A percentile compares a stretch with the other conserved stretches of the same genome.
These are phyloP conservation scores for Sinelater perroti DNA, from an alignment of 2,888 invertebrate genomes.

Conservation along the genomic window DNA sequence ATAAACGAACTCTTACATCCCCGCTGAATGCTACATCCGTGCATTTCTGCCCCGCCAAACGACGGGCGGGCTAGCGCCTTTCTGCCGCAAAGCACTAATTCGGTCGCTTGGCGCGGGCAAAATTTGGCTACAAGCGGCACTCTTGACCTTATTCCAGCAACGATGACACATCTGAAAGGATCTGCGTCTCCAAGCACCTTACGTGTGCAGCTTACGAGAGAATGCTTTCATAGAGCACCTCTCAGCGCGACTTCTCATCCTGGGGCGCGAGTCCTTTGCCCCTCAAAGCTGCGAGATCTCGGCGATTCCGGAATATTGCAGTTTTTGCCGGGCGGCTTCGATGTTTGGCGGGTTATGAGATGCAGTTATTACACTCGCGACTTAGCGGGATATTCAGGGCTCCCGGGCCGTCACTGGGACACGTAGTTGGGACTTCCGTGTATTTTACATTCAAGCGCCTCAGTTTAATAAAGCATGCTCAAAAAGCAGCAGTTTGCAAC, in stretches of 20 bases:
- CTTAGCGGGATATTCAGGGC: slow-evolving; percentile 17
- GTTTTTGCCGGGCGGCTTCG: slow-evolving; percentile 21
- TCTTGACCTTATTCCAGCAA: slow-evolving; percentile 36
- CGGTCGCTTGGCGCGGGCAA: slow-evolving; percentile 10
- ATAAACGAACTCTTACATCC: neutral
- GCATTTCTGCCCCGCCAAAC: slow-evolving; percentile 7
- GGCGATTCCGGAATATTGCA: slow-evolving; percentile 29
- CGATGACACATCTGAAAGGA: slow-evolving; percentile 35
- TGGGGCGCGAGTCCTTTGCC: slow-evolving; percentile 35
- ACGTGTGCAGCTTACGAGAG: slow-evolving; percentile 38
- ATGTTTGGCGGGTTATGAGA: slow-evolving; percentile 20
- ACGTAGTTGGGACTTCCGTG: slow-evolving; percentile 33
- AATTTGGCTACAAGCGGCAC: slow-evolving; percentile 28
- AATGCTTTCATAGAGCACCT: slow-evolving; percentile 37
- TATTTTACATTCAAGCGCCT: slow-evolving; percentile 40
- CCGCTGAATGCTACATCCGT: neutral
- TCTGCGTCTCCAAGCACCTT: slow-evolving; percentile 36
- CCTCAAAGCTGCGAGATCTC: slow-evolving; percentile 27
- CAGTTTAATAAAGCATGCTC: slow-evolving; percentile 41
- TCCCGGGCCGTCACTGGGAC: slow-evolving; percentile 17
- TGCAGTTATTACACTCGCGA: slow-evolving; percentile 23
- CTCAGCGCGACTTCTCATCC: slow-evolving; percentile 30
- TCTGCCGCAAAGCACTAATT: too few relatives aligned
- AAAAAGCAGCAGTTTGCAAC: slow-evolving; percentile 24
- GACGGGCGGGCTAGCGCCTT: too few relatives aligned